phyloP scores from a whole-genome alignment of 2,797 vertebrate species.

The Hypotaenidia philippensis region DNA sequence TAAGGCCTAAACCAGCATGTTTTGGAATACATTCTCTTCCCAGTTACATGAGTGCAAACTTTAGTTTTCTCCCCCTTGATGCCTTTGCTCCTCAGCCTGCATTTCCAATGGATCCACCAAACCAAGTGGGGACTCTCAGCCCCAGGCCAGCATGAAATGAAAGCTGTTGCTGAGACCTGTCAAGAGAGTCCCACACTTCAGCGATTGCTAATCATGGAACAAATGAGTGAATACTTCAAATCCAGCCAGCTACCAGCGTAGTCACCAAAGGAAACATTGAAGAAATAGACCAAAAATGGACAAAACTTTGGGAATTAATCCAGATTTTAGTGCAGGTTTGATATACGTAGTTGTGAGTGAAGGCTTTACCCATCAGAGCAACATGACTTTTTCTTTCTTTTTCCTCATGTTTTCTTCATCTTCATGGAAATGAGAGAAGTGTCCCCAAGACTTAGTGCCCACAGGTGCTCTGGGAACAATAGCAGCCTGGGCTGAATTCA shows the following conservation, averaged over 20 bases:
- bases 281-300: slow-evolving; percentile 18
- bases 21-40: neutral
- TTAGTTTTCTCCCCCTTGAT: neutral
- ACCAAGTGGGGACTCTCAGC: neutral
- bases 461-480: slow-evolving; percentile 32
- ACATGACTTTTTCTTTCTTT: neutral
- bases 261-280: slow-evolving; percentile 29
- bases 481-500: neutral
- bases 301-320: neutral
- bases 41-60: neutral
- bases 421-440: neutral
- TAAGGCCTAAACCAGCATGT: neutral
- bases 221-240: neutral
- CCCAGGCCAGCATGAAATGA: neutral
- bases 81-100: neutral
- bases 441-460: neutral
- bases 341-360: neutral
- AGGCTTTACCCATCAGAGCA: neutral
- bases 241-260: neutral
- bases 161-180: slow-evolving; percentile 6
- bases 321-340: neutral
- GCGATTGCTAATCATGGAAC: neutral
- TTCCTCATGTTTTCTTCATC: neutral
- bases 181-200: slow-evolving; percentile 8
- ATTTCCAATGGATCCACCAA: neutral